These are phyloP conservation scores for Neomorphus geoffroyi DNA, from an alignment of 2,797 vertebrate genomes.

Conservation along the genomic window DNA sequence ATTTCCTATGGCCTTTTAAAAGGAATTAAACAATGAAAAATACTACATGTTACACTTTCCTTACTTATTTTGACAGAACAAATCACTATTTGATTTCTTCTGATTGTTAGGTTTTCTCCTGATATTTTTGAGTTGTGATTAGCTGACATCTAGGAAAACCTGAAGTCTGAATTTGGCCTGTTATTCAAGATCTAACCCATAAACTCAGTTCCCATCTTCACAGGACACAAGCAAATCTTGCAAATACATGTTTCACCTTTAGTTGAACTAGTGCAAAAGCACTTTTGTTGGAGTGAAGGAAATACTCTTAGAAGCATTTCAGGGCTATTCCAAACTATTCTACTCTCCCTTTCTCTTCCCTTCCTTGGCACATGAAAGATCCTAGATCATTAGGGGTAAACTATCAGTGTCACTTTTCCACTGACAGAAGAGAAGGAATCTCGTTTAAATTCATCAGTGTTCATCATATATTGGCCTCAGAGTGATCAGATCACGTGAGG, in stretches of 20 bases:
- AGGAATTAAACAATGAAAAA: neutral
- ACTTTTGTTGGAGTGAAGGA: neutral
- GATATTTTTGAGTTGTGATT: neutral
- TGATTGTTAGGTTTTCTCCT: neutral
- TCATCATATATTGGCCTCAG: neutral
- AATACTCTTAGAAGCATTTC: neutral
- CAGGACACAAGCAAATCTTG: neutral
- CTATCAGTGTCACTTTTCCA: neutral
- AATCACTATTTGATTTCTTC: neutral
- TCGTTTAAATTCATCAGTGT: neutral
- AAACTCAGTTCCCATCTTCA: neutral
- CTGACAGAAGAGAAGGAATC: neutral
- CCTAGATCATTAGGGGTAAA: neutral
- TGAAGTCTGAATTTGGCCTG: neutral
- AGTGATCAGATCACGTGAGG: neutral
- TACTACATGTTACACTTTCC: neutral
- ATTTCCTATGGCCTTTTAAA: neutral
- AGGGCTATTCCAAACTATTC: neutral
- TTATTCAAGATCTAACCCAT: neutral
- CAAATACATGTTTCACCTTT: neutral
- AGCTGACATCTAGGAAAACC: neutral
- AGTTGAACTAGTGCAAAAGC: neutral
- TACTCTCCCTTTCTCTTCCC: neutral
- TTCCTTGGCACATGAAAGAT: neutral
- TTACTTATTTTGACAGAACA: neutral